Base-by-base conservation (phyloP, 2,113 vertebrate genomes). In the Caranx melampygus region DNA sequence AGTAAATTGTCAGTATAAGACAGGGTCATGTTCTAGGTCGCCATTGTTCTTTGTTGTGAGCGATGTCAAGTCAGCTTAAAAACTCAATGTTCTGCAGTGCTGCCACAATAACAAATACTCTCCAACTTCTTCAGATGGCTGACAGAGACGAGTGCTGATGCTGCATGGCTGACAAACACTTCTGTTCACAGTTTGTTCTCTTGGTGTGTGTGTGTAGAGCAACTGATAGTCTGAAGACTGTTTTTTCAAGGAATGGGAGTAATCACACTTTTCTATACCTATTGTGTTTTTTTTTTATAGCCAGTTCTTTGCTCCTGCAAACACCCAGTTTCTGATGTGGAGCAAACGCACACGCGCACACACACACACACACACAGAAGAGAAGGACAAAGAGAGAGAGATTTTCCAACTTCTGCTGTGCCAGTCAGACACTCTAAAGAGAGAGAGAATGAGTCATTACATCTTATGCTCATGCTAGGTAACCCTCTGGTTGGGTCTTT, bases 61-160 rank as follows among this genome's bases (percentile, higher is more conserved):
- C 42, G 21, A 18, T 57, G 74, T 26, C 61, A 64, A 63, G 70
- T 79, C 78, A 81, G 77, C 54, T 47, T 47, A 21, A 34, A 73
- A 86, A 60, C 18, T 85, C 45, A 42, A 60, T 63, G 26, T 58
- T 75, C 60, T 72, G 60, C 78, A 31, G 42, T 60, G 16, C 35
- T 57, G 40, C 16, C 16, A 51, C 31, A 44, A 52, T 42, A 49
- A 73, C 6, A 47, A 37, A 67, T 58, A 51, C 49, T 65, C 37
- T 59, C 59, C 60, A 42, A 51, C 31, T 58, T 61, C 37, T 52
- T 40, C 72, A 45, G 73, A 74, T 57, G 65, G 59, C 58, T 42
- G 37, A 47, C 52, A 57, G 37, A 1, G 18, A 33, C 16, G 66
- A 71, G 54, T 20, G 35, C 31, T 75, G 72, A 69, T 63, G 44